Evolutionary conservation across 2,797 vertebrate genomes (phyloP).

Genomic region (Lacerta agilis): DNA sequence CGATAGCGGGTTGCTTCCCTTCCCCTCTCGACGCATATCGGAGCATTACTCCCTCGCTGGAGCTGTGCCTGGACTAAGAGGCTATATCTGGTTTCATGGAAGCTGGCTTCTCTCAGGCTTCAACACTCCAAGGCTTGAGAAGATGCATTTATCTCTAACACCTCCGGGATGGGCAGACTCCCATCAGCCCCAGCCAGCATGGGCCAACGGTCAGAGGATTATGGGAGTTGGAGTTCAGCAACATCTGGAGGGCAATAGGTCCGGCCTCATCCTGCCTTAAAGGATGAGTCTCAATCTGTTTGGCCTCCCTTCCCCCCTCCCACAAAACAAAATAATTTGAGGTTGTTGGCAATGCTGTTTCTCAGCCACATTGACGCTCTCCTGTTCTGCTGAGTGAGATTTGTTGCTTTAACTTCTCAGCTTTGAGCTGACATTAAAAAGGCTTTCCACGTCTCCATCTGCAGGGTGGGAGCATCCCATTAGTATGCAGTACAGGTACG

Average conservation of each 20-base stretch:
- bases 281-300: not conserved
- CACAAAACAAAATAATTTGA: slow-evolving; percentile 1
- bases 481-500: slow-evolving; percentile 77
- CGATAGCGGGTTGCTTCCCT: not conserved
- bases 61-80: not conserved
- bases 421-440: slow-evolving; percentile 71
- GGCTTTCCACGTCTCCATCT: slow-evolving; percentile 59
- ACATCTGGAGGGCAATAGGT: not conserved
- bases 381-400: slow-evolving; percentile 64
- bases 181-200: not conserved
- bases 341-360: slow-evolving; percentile 51
- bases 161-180: not conserved
- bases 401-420: slow-evolving; percentile 67
- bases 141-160: not conserved
- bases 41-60: not conserved
- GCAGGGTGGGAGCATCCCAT: slow-evolving; percentile 64
- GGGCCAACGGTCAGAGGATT: not conserved
- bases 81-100: not conserved
- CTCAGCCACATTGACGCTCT: slow-evolving; percentile 43
- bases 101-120: not conserved
- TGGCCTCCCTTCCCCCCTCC: too few species aligned
- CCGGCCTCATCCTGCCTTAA: not conserved
- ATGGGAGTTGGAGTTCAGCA: not conserved
- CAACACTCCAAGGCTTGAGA: not conserved
- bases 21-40: not conserved